These are phyloP conservation scores for Anoura caudifer DNA, from an alignment of 2,113 vertebrate genomes.

Conservation along the genomic window DNA sequence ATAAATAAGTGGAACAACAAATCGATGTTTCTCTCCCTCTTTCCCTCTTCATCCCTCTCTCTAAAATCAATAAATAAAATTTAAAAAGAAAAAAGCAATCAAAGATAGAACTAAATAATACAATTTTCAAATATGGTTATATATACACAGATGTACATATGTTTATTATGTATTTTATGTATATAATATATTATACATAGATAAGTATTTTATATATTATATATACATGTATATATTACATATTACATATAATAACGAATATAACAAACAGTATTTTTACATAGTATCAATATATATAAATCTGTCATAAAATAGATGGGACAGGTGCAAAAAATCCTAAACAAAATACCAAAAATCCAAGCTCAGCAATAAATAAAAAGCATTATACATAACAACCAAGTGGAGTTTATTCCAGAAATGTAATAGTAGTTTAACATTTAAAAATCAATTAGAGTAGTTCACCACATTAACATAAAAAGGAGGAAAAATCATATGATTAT, in stretches of 20 bases:
- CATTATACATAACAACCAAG: neutral
- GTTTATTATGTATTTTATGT: neutral
- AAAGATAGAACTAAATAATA: neutral
- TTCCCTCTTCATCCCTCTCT: no score
- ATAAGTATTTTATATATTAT: no score
- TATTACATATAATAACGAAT: neutral
- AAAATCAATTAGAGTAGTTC: neutral
- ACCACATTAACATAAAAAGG: neutral
- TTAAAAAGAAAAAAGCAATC: neutral
- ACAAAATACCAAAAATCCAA: no score
- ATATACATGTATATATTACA: no score
- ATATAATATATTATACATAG: no score
- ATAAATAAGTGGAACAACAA: no score
- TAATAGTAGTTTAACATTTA: neutral
- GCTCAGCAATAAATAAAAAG: no score
- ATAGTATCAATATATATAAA: no score
- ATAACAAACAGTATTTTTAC: neutral
- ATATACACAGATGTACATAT: neutral
- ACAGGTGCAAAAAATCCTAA: no score
- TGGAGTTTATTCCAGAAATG: neutral
- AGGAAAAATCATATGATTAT: neutral
- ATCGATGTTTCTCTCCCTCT: no score
- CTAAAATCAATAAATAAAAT: no score
- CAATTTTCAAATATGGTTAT: neutral
- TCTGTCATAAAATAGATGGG: no score